Base-by-base conservation (phyloP, 2,113 vertebrate species). In the Cairina moschata region DNA sequence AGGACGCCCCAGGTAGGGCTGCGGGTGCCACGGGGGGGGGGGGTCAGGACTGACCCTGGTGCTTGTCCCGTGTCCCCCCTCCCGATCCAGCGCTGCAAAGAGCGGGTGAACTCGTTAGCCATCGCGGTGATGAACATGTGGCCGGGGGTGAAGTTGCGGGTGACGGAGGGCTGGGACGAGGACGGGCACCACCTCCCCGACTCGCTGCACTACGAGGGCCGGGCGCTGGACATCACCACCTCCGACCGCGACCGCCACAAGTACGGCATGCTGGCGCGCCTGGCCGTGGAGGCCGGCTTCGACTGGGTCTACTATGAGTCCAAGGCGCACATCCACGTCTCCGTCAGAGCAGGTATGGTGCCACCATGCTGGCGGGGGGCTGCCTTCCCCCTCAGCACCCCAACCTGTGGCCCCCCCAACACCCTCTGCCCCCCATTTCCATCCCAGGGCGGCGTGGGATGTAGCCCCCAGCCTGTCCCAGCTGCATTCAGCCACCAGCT, bases 241-340 rank as follows among this genome's bases (percentile, higher is more conserved):
- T 99, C 99, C 1, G 99, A 99, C 97, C 98, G 99, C 1, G 98
- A 99, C 95, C 98, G 98, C 18, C 98, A 98, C 88, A 99, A 99
- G 96, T 99, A 99, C 3, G 99, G 99, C 36, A 97, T 99, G 80
- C 97, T 99, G 93, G 99, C 99, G 2, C 99, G 99, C 91, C 97
- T 99, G 96, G 99, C 99, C 1, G 99, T 99, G 63, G 99, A 99
- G 95, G 99, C 99, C 0, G 99, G 99, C 83, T 99, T 99, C 55
- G 99, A 99, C 97, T 99, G 99, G 99, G 99, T 99, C 88, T 98
- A 99, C 97, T 99, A 99, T 1, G 99, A 99, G 95, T 99, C 99
- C 94, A 99, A 99, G 90, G 98, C 99, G 3, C 99, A 99, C 69
- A 91, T 99, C 89, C 99, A 99, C 58, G 99, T 99, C 96, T 99